Percentiles rank a stretch among this genome's conserved stretches.
Evolutionary conservation across 1,140 invertebrate genomes (phyloP).

Genomic region (Drosophila equinoxialis): DNA sequence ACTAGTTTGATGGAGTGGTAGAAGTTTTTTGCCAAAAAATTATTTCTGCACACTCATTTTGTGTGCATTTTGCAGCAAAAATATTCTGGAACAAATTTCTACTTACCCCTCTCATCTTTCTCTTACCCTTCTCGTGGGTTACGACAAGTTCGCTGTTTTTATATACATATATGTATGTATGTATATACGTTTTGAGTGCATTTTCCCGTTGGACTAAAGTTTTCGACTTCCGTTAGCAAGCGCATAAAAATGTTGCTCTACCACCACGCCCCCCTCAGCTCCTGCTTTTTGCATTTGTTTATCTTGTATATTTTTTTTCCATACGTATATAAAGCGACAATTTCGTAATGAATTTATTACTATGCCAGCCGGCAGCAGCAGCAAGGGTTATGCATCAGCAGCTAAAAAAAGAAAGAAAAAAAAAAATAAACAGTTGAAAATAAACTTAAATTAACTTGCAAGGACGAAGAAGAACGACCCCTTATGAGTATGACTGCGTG

Average conservation of each 20-base stretch:
- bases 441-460: slow-evolving; percentile 77
- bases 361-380: slow-evolving; percentile 44
- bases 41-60: slow-evolving; percentile 76
- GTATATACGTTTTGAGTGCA: slow-evolving; percentile 51
- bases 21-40: slow-evolving; percentile 63
- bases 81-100: slow-evolving; percentile 55
- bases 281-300: slow-evolving; percentile 64
- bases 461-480: slow-evolving; percentile 30
- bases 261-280: background rate
- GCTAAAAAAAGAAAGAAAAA: slow-evolving; percentile 7
- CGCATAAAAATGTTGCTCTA: slow-evolving; percentile 64
- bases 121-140: slow-evolving; percentile 23
- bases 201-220: slow-evolving; percentile 72
- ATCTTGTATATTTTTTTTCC: slow-evolving; percentile 42
- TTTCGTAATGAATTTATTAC: slow-evolving; percentile 80
- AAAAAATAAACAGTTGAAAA: slow-evolving; percentile 52
- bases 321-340: slow-evolving; percentile 65
- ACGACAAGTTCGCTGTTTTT: slow-evolving; percentile 34
- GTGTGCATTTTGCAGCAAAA: slow-evolving; percentile 57
- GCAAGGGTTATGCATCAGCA: slow-evolving; percentile 62
- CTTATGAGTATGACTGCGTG: background rate
- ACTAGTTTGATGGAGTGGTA: slow-evolving; percentile 51
- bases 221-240: slow-evolving; percentile 72
- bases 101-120: slow-evolving; percentile 6
- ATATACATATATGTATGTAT: slow-evolving; percentile 4